A percentile compares a stretch with the other conserved stretches of the same genome.
Conservation (phyloP, 2,888 invertebrate genomes). For the Lasioglossum zephyrum region DNA sequence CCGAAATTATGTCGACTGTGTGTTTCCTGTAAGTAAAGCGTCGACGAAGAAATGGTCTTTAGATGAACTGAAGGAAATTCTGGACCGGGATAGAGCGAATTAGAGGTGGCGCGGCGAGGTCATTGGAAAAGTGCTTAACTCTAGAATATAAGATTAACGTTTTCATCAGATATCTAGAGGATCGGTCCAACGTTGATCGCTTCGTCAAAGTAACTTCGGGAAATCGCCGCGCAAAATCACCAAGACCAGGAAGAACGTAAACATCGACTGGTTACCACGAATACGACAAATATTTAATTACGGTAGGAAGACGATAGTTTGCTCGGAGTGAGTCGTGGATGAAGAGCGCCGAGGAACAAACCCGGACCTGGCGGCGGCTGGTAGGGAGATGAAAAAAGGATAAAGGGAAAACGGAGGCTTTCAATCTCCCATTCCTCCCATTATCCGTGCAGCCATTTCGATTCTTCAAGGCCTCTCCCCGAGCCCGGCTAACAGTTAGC, state of each 20-base stretch:
- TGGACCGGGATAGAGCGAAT: not conserved
- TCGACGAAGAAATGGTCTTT: no score
- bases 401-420: slow-evolving; percentile 65
- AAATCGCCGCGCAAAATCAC: slow-evolving; percentile 13
- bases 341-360: slow-evolving; percentile 7
- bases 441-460: slow-evolving; percentile 67
- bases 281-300: slow-evolving; percentile 57
- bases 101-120: not conserved
- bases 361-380: not conserved
- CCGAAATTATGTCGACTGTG: no score
- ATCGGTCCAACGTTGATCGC: not conserved
- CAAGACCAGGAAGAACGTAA: slow-evolving; percentile 9
- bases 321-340: slow-evolving; percentile 25
- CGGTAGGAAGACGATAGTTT: slow-evolving; percentile 13
- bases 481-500: slow-evolving; percentile 47
- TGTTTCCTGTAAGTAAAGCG: not conserved
- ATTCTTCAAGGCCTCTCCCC: slow-evolving; percentile 59
- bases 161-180: not conserved
- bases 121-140: not conserved
- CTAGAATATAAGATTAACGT: not conserved
- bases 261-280: slow-evolving; percentile 21
- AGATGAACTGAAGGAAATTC: no score
- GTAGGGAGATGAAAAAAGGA: slow-evolving; percentile 23
- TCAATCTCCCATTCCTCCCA: slow-evolving; percentile 71
- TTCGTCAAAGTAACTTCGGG: slow-evolving; percentile 4